These are phyloP conservation scores for Sterna hirundo DNA, from an alignment of 2,113 vertebrate species.

Conservation along the genomic window DNA sequence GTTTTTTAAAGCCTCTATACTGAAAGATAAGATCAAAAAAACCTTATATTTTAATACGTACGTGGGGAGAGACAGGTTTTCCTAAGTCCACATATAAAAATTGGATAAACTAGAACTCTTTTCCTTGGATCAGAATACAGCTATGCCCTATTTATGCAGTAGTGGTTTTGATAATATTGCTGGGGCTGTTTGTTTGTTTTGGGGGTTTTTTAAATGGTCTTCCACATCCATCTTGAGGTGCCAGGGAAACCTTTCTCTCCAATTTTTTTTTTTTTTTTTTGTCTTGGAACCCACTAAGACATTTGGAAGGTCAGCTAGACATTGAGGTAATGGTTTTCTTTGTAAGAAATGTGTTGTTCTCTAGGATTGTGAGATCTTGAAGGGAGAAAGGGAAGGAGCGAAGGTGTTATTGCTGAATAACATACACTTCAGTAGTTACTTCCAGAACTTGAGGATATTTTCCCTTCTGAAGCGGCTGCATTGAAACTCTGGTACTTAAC, in stretches of 20 bases:
- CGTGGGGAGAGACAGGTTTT: neutral
- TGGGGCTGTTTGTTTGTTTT: neutral
- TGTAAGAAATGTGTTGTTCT: neutral
- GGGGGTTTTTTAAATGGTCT: neutral
- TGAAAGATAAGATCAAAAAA: neutral
- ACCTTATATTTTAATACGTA: accelerated
- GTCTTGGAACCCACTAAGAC: neutral
- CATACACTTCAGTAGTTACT: neutral
- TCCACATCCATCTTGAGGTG: neutral
- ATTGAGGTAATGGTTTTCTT: neutral
- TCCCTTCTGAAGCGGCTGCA: neutral
- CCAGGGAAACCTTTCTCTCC: neutral
- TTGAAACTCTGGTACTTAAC: neutral
- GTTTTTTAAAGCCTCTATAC: neutral
- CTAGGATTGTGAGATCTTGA: neutral
- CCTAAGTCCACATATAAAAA: neutral
- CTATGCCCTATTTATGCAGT: neutral
- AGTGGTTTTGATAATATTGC: neutral
- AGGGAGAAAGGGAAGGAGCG: neutral
- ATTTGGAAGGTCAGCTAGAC: neutral
- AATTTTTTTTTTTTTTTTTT: neutral
- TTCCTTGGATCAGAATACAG: neutral
- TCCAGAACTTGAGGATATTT: neutral
- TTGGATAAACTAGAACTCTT: neutral
- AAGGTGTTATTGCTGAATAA: neutral